Percentiles rank a stretch among this genome's conserved stretches.
These are phyloP conservation scores for Lepidocyrtinus sp. DNA, from an alignment of 2,888 invertebrate genomes.

Conservation along the genomic window DNA sequence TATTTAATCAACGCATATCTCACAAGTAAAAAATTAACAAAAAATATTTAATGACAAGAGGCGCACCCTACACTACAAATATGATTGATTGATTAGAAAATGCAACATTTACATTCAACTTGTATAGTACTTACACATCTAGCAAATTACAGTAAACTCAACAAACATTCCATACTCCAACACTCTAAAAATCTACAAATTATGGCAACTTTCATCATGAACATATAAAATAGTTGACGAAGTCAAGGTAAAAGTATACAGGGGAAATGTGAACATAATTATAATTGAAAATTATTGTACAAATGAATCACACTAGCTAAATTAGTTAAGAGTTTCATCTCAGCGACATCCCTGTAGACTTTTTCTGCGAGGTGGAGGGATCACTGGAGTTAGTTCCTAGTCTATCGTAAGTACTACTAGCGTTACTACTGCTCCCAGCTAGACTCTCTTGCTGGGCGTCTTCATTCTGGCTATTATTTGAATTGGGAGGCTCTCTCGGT, in stretches of 20 bases:
- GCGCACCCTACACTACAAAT: too few species aligned
- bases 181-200: background rate
- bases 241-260: too few species aligned
- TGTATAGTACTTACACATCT: background rate
- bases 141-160: background rate
- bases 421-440: constrained; percentile 20
- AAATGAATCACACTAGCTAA: background rate
- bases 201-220: too few species aligned
- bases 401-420: constrained; percentile 17
- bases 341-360: constrained; percentile 49
- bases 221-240: too few species aligned
- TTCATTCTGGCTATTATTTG: too few species aligned
- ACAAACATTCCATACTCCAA: background rate
- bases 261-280: too few species aligned
- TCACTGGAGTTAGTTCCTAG: constrained; percentile 20
- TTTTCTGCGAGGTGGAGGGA: constrained; percentile 18
- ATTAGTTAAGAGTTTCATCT: constrained; percentile 36
- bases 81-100: too few species aligned
- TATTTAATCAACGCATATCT: background rate
- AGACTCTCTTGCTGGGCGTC: background rate
- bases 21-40: constrained; percentile 20
- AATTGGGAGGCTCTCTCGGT: background rate
- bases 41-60: constrained; percentile 41
- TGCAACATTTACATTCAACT: too few species aligned
- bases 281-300: too few species aligned